Evolutionary conservation across 2,113 vertebrate genomes (phyloP), one percentile per base, ranked within the genome.

Genomic region (Struthidea cinerea): DNA sequence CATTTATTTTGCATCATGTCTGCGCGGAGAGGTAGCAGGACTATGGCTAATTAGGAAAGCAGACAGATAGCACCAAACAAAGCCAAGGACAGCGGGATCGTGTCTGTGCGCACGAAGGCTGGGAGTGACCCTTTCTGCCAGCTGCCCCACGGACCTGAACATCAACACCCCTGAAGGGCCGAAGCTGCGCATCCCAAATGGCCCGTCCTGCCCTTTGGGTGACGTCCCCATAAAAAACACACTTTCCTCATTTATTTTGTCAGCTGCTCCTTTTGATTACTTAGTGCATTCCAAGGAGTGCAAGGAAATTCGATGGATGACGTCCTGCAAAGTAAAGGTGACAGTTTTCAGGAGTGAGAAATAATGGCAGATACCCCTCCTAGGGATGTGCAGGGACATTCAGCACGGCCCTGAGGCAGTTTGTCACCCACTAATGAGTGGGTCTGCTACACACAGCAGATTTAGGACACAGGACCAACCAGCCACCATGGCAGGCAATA

Each of bases 1-100:
- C 88, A 90, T 95, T 96, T 96, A 96, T 96, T 97, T 95, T 95
- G 71, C 95, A 93, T 96, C 80, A 68, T 3, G 59, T 71, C 94
- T 95, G 94, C 32, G 8, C 77, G 76, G 79, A 90, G 90, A 91
- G 44, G 92, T 63, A 94, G 69, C 68, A 50, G 61, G 53, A 90
- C 73, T 37, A 35, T 19, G 88, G 82, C 32, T 95, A 86, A 93
- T 89, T 94, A 84, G 80, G 93, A 96, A 95, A 96, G 90, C 90
- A 96, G 93, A 75, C 85, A 92, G 90, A 60, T 84, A 71, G 53
- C 76, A 70, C 68, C 46, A 55, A 63, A 74, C 68, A 71, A 89
- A 95, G 73, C 42, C 84, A 78, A 68, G 71, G 76, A 37, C 64
- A 44, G 75, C 64, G 52, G 68, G n/a, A 32, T 18, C 7, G 0